Percentiles rank a stretch among this genome's conserved stretches.
These are phyloP conservation scores for Petrophora chlorosata DNA, from an alignment of 2,888 invertebrate genomes.

Conservation along the genomic window DNA sequence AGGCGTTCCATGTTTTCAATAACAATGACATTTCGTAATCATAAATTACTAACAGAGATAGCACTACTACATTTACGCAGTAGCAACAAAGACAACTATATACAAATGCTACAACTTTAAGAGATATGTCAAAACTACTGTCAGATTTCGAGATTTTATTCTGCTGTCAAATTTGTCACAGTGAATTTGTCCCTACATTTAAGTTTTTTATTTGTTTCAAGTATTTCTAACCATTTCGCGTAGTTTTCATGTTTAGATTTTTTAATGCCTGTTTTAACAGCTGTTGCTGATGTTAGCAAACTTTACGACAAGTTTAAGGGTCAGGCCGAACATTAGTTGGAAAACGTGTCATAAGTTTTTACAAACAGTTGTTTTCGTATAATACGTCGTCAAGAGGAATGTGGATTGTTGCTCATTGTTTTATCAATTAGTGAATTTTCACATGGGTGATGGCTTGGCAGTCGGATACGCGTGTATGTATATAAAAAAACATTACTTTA, in stretches of 20 bases:
- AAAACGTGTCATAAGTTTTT: constrained; percentile 78
- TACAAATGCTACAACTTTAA: constrained; percentile 1
- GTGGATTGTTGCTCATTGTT: constrained; percentile 72
- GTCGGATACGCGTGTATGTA: constrained; percentile 81
- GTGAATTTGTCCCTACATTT: constrained; percentile 67
- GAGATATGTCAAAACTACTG: neutral
- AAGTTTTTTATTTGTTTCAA: constrained; percentile 80
- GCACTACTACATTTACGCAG: neutral
- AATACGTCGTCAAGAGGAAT: constrained; percentile 71
- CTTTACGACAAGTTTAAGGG: constrained; percentile 50
- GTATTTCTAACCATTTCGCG: constrained; percentile 60
- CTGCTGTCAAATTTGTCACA: constrained; percentile 56
- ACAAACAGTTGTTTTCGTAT: constrained; percentile 71
- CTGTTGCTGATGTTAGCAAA: constrained; percentile 62
- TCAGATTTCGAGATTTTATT: constrained; percentile 26
- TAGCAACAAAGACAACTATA: neutral
- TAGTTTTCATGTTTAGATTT: constrained; percentile 68
- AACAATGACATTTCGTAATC: constrained; percentile 27
- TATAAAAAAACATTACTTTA: constrained; percentile 18
- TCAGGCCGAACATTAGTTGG: constrained; percentile 59
- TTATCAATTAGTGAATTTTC: constrained; percentile 73
- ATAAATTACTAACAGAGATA: constrained; percentile 16
- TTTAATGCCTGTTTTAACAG: constrained; percentile 51
- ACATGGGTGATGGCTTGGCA: constrained; percentile 84
- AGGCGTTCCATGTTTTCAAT: constrained; percentile 23